phyloP scores from a whole-genome alignment of 2,797 vertebrate species.

The Nannoperca obscura region DNA sequence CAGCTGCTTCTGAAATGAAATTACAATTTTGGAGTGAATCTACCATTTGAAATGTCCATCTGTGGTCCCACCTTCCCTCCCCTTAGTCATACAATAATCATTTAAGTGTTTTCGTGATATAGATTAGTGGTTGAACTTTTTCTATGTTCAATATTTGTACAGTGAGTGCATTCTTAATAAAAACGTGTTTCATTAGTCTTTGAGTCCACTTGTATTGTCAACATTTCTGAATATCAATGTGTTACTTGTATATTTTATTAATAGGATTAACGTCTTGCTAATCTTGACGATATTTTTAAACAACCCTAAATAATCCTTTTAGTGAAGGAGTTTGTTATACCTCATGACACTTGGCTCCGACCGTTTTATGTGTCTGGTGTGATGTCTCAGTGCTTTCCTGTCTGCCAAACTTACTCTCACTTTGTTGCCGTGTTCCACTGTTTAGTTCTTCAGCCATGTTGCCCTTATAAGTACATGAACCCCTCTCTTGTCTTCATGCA shows the following conservation, averaged over 20 bases:
- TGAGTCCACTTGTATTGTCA: conserved; percentile 2
- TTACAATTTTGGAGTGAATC: conserved; percentile 12
- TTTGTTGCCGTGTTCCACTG: conserved; percentile 43
- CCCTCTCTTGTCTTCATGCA: conserved; percentile 33
- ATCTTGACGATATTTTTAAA: conserved; percentile 36
- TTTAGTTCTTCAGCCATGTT: conserved; percentile 60
- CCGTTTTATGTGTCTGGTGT: conserved; percentile 31
- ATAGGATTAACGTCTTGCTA: background rate
- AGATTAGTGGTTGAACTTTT: conserved; percentile 67
- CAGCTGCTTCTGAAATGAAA: conserved; percentile 34
- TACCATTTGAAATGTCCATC: conserved; percentile 30
- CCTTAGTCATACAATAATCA: conserved; percentile 17
- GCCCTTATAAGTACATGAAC: conserved; percentile 79
- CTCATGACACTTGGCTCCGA: conserved; percentile 15
- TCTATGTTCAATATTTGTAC: conserved; percentile 77
- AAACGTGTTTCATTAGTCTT: conserved; percentile 68
- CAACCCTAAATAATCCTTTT: background rate
- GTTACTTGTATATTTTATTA: background rate
- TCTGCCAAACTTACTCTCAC: conserved; percentile 31
- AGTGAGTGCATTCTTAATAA: conserved; percentile 80
- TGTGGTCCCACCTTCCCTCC: conserved; percentile 22
- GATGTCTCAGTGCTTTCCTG: conserved; percentile 6
- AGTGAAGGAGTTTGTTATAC: background rate
- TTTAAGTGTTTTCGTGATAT: conserved; percentile 66
- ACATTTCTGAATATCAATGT: background rate